Conservation (phyloP, 2,888 invertebrate species). For the Ormyrus nitidulus region DNA sequence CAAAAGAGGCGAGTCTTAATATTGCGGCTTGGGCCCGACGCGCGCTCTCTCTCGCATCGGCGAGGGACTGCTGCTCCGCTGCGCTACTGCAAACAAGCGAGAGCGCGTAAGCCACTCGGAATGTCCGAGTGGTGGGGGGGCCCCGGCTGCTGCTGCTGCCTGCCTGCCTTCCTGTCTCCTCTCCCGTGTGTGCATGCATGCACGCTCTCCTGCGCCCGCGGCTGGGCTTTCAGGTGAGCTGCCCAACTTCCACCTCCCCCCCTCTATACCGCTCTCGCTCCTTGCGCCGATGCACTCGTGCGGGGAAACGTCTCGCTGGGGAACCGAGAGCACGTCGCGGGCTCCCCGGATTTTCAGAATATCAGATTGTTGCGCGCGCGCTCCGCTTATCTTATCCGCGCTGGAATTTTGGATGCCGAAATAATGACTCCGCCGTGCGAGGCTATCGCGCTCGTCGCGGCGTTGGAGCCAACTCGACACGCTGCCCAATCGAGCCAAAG, state of each 20-base stretch:
- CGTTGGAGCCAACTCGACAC: no score
- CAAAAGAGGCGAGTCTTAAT: neutral
- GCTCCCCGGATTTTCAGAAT: neutral
- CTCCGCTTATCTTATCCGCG: no score
- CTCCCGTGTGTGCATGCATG: neutral
- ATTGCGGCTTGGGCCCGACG: neutral
- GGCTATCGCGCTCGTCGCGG: no score
- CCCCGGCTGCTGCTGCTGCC: slow-evolving; percentile 43
- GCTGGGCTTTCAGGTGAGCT: no score
- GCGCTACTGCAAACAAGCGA: slow-evolving; percentile 27
- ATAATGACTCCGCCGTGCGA: no score
- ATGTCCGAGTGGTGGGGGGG: slow-evolving; percentile 16
- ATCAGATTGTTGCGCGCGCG: no score
- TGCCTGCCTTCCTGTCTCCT: neutral
- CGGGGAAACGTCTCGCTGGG: neutral
- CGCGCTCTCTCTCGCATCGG: slow-evolving; percentile 1
- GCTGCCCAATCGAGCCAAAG: no score
- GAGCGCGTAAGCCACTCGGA: slow-evolving; percentile 42
- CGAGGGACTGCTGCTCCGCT: slow-evolving; percentile 23
- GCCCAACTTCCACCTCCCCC: no score
- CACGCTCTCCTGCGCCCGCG: neutral
- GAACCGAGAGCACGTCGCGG: neutral
- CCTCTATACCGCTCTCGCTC: neutral
- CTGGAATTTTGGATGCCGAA: no score
- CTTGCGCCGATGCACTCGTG: neutral